Percentiles rank a stretch among this genome's conserved stretches.
phyloP scores from a whole-genome alignment of 2,888 invertebrate species.

The Apocheima hispidaria region DNA sequence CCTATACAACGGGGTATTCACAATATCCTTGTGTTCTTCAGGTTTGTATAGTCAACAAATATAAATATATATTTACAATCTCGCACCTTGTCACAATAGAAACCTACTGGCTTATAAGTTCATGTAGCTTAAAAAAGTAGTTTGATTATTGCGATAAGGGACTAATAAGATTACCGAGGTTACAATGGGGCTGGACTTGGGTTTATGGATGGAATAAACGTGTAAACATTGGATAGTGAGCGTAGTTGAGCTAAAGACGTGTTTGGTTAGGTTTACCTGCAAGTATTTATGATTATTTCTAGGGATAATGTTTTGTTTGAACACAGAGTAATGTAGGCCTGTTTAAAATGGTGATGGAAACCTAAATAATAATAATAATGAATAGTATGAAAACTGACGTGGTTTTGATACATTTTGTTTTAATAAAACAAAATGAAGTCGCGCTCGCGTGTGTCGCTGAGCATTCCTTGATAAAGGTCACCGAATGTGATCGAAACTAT shows the following conservation, averaged over 20 bases:
- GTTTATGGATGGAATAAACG: conserved; percentile 39
- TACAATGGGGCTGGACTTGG: conserved; percentile 26
- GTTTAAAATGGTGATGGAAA: neutral
- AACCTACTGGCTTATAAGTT: neutral
- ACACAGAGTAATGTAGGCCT: neutral
- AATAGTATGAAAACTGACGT: neutral
- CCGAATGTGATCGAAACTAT: too few species aligned
- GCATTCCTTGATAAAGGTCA: too few species aligned
- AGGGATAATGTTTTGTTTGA: conserved; percentile 8
- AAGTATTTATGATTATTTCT: conserved; percentile 24
- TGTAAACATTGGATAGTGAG: conserved; percentile 39
- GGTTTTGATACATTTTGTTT: too few species aligned
- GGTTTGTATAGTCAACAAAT: conserved; percentile 25
- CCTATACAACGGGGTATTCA: conserved; percentile 31
- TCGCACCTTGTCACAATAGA: conserved; percentile 9
- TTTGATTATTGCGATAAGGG: conserved; percentile 14
- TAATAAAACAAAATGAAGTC: too few species aligned
- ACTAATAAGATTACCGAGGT: conserved; percentile 6
- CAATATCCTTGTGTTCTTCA: conserved; percentile 31
- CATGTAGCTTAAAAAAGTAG: neutral
- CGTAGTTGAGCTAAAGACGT: conserved; percentile 33
- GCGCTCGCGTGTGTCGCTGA: too few species aligned
- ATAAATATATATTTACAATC: conserved; percentile 7
- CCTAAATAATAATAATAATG: neutral
- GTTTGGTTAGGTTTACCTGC: conserved; percentile 31